Evolutionary conservation across 1,140 invertebrate species (phyloP), one percentile per base, ranked within the genome.

Genomic region (Drosophila arizonae): DNA sequence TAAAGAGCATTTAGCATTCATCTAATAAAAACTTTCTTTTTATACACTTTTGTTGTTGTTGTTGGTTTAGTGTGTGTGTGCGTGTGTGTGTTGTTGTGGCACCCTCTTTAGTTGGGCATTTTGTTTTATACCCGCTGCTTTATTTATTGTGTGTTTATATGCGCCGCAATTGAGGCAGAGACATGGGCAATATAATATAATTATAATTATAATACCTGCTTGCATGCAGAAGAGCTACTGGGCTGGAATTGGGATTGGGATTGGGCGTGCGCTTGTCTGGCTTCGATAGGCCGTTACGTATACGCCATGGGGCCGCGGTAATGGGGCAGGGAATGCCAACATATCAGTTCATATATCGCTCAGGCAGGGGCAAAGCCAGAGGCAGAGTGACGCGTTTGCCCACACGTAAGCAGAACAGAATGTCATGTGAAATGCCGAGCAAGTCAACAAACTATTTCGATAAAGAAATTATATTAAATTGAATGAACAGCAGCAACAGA

Each of bases 111-210:
- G 71, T 73, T 69, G 65, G 43, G 15, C 51, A 56, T 69, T 69
- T 56, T 51, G 57, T 56, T 73, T 57, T 69, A 50, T 33, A 41
- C 36, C 61, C 30, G 72, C 61, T 71, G 72, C 54, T 72, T 75
- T 57, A 87, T 86, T 79, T 77, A 86, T 81, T 71, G 48, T 82
- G 54, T 66, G 82, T 86, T 87, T 87, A 82, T 87, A 77, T 80
- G 52, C 24, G 51, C 60, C 50, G 17, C 33, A 71, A 72, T 72
- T 61, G 70, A 67, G 63, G 56, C 64, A 72, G 21, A 46, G 26
- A 58, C 62, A 58, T 55, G 61, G 60, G 30, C 63, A 85, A 86
- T 79, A 84, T 77, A 79, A 75, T 24, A 24, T 24, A 3, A 24
- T 24, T 67, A 87, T 70, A 69, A 82, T 77, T 70, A 87, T 82